These are phyloP conservation scores for Sepiola atlantica DNA, from an alignment of 2,888 invertebrate species.

Conservation along the genomic window DNA sequence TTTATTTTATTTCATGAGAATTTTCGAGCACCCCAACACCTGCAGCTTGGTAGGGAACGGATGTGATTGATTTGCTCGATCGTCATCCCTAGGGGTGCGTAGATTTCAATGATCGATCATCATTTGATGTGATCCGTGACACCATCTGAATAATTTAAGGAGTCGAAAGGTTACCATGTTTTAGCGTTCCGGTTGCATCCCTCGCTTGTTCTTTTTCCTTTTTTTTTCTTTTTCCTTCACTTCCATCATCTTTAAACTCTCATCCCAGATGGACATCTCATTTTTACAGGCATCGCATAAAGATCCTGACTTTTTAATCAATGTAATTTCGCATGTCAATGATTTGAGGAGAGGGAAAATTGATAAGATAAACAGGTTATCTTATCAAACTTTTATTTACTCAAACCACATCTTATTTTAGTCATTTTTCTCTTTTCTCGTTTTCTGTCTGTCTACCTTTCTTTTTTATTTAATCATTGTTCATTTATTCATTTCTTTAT, in stretches of 20 bases:
- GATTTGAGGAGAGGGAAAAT: too few species aligned
- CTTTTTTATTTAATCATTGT: neutral
- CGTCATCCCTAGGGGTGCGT: neutral
- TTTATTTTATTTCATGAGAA: neutral
- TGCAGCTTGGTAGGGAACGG: neutral
- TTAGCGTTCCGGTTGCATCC: neutral
- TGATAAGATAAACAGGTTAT: too few species aligned
- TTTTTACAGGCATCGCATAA: too few species aligned
- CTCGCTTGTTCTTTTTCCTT: too few species aligned
- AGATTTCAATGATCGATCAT: neutral
- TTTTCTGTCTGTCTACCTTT: neutral
- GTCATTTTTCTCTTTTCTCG: neutral
- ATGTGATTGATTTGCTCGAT: neutral
- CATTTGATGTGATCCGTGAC: neutral
- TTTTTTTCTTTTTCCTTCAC: too few species aligned
- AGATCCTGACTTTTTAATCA: too few species aligned
- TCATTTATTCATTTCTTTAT: neutral
- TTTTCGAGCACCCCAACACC: neutral
- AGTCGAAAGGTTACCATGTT: neutral
- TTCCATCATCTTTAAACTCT: too few species aligned
- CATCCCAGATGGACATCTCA: too few species aligned
- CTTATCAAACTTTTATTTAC: too few species aligned
- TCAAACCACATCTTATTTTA: too few species aligned
- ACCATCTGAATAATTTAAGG: neutral
- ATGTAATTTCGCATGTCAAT: too few species aligned